Percentiles rank a stretch among this genome's conserved stretches.
Evolutionary conservation across 1,140 invertebrate species (phyloP).

Genomic region (Apis laboriosa): DNA sequence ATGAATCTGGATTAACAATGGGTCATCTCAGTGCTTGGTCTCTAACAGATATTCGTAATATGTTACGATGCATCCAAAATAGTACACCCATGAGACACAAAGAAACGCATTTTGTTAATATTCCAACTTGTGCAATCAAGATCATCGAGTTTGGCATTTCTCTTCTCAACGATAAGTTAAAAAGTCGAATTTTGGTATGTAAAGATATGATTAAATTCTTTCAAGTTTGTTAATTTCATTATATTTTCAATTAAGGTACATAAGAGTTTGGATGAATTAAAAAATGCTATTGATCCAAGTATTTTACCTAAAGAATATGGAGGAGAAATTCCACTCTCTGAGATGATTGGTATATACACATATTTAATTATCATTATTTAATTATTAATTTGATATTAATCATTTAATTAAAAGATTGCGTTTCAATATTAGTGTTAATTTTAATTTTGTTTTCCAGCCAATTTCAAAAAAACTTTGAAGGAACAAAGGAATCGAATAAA

Average conservation of each 20-base stretch:
- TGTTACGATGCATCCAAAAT: conserved; percentile 90
- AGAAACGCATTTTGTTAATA: conserved; percentile 91
- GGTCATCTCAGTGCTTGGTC: conserved; percentile 91
- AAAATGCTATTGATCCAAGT: conserved; percentile 85
- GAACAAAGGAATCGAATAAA: conserved; percentile 85
- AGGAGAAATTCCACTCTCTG: conserved; percentile 87
- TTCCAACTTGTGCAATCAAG: conserved; percentile 88
- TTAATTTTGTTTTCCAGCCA: conserved; percentile 67
- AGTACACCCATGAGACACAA: conserved; percentile 94
- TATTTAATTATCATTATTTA: not conserved
- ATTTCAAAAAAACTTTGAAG: conserved; percentile 85
- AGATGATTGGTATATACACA: conserved; percentile 87
- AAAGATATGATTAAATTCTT: not conserved
- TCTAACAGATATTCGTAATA: conserved; percentile 88
- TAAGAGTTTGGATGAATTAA: conserved; percentile 86
- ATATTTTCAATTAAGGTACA: conserved; percentile 83
- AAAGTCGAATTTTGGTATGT: conserved; percentile 87
- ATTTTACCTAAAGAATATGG: conserved; percentile 94
- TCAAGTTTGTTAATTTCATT: not conserved
- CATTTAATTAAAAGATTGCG: not conserved
- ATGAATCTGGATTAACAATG: conserved; percentile 91
- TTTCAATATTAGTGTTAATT: not conserved
- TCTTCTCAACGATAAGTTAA: conserved; percentile 90
- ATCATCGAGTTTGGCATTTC: conserved; percentile 90
- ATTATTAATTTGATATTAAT: not conserved